These are phyloP conservation scores for Caenorhabditis remanei DNA, from an alignment of 1,140 invertebrate genomes.

Conservation along the genomic window DNA sequence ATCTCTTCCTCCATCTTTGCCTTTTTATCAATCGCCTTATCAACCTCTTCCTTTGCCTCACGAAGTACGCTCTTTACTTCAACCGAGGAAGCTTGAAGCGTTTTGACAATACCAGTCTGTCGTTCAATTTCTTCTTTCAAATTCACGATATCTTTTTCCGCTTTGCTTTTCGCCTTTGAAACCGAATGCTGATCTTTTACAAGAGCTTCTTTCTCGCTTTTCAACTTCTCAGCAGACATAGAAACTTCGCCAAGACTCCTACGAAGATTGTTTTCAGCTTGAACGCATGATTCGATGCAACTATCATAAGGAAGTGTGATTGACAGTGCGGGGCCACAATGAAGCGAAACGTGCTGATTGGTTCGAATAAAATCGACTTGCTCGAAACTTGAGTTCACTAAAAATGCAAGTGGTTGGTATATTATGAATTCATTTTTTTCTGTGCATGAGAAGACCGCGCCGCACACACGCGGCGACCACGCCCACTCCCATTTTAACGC, in stretches of 20 bases:
- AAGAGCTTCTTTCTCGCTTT: background rate
- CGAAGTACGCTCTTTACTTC: too few species aligned
- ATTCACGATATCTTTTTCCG: background rate
- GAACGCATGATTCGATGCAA: background rate
- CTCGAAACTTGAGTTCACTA: slow-evolving; percentile 1
- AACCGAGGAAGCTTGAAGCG: background rate
- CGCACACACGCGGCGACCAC: too few species aligned
- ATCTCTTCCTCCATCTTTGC: background rate
- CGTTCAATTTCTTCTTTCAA: background rate
- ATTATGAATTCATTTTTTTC: too few species aligned
- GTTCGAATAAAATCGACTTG: background rate
- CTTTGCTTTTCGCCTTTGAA: background rate
- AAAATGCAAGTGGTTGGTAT: background rate
- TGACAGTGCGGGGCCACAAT: background rate
- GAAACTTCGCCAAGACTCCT: background rate
- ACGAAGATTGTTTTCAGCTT: background rate
- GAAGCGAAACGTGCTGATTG: background rate
- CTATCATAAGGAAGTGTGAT: background rate
- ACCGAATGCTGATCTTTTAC: background rate
- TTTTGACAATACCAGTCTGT: background rate
- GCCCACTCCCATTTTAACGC: too few species aligned
- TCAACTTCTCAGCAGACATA: background rate
- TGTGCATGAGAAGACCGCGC: too few species aligned
- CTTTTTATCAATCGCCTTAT: background rate
- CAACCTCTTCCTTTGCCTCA: background rate